phyloP scores from a whole-genome alignment of 2,113 vertebrate species.

The Salvelinus alpinus region DNA sequence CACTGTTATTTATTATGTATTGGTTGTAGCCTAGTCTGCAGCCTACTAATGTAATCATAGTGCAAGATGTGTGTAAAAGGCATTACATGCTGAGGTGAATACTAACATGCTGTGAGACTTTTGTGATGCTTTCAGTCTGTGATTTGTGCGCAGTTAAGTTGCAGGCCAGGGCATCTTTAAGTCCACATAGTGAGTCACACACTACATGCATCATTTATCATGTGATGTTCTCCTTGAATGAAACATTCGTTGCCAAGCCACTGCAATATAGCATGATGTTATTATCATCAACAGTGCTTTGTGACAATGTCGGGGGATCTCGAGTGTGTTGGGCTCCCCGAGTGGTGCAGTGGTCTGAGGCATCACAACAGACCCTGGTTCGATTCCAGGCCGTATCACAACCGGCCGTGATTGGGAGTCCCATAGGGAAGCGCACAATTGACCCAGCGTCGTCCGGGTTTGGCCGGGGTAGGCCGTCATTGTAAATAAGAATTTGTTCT shows the following conservation, averaged over 20 bases:
- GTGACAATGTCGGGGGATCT: background rate
- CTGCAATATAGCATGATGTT: slow-evolving; percentile 26
- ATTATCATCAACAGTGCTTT: slow-evolving; percentile 17
- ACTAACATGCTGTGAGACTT: background rate
- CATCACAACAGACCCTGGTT: background rate
- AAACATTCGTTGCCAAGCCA: slow-evolving; percentile 32
- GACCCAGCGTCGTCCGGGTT: too few species aligned
- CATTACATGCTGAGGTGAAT: background rate
- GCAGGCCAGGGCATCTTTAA: slow-evolving; percentile 13
- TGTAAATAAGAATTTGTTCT: too few species aligned
- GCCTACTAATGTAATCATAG: background rate
- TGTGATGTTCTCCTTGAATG: slow-evolving; percentile 48
- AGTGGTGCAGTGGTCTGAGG: background rate
- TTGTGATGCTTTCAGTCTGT: background rate
- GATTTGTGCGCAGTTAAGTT: background rate
- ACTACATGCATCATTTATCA: slow-evolving; percentile 57
- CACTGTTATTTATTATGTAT: background rate
- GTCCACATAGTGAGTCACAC: slow-evolving; percentile 50
- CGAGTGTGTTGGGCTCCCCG: too few species aligned
- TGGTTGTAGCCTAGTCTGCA: too few species aligned
- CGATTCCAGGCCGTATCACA: background rate
- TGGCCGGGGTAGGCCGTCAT: too few species aligned
- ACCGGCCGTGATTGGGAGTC: too few species aligned
- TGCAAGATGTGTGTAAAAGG: background rate
- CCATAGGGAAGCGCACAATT: too few species aligned